Evolutionary conservation across 2,797 vertebrate species (phyloP), one percentile per base, ranked within the genome.

Genomic region (Danio albolineatus): DNA sequence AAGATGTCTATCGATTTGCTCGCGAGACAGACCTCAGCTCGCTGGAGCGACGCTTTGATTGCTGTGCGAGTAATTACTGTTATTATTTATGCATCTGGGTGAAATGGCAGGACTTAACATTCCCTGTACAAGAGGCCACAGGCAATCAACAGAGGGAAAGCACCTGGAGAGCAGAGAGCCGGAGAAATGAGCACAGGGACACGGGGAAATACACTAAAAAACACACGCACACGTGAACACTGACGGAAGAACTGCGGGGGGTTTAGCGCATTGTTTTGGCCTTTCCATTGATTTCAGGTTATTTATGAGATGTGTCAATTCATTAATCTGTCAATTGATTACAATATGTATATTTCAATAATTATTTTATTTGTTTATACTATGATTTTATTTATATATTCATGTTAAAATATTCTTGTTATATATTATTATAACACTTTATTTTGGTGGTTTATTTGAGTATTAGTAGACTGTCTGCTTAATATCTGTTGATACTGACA

Each of bases 1-100:
- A 94, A 94, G 92, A 94, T 94, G 93, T 93, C 92, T 93, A 95
- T 95, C 93, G 93, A 94, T 95, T 94, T 93, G 93, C 91, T 93
- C 93, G 92, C 88, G 89, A 93, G 93, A 95, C 93, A 93, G 93
- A 90, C 91, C 91, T 90, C 87, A 90, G 84, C 89, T 71, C 88
- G 89, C 91, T 84, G 90, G 92, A 93, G 93, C 93, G 93, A 94
- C 92, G 93, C 93, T 95, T 95, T 94, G 93, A 94, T 95, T 94
- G 94, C 93, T 92, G 92, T 91, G 90, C 92, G 90, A 93, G 94
- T 95, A 95, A 95, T 94, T 95, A 94, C 93, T 93, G 93, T 95
- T 94, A 95, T 95, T 95, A 95, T 95, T 95, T 95, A 95, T 95
- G 93, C 93, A 94, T 95, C 93, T 94, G 93, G 93, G 92, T 92